Percentiles rank a stretch among this genome's conserved stretches.
These are phyloP conservation scores for Ypsolopha scabrella DNA, from an alignment of 2,888 invertebrate genomes.

Conservation along the genomic window DNA sequence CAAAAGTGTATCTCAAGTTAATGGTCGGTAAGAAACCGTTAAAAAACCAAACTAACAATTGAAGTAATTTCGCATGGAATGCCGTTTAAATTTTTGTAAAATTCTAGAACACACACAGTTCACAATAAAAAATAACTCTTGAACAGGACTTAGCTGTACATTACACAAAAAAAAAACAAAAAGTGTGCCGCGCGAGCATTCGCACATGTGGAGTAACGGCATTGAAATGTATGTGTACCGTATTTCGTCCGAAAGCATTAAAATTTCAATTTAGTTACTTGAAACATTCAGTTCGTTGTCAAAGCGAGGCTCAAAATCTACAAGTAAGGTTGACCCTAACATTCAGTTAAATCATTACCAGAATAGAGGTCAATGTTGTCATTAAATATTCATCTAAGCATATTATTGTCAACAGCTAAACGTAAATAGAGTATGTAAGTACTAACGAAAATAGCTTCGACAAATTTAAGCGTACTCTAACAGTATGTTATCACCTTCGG, in stretches of 20 bases:
- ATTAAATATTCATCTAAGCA: too few species aligned
- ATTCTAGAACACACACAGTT: not conserved
- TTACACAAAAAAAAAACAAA: slow-evolving; percentile 21
- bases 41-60: not conserved
- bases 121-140: not conserved
- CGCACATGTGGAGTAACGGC: slow-evolving; percentile 36
- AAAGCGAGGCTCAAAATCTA: too few species aligned
- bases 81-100: not conserved
- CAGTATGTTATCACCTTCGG: slow-evolving; percentile 59
- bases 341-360: too few species aligned
- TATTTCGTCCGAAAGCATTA: too few species aligned
- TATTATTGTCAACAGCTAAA: too few species aligned
- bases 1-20: not conserved
- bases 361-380: too few species aligned
- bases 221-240: slow-evolving; percentile 16
- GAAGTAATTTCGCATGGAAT: not conserved
- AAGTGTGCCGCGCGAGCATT: slow-evolving; percentile 20
- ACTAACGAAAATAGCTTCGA: slow-evolving; percentile 49
- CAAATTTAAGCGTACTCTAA: slow-evolving; percentile 44
- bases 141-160: slow-evolving; percentile 32
- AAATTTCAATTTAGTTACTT: too few species aligned
- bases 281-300: too few species aligned
- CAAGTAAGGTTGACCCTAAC: too few species aligned
- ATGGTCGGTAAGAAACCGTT: not conserved
- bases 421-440: not conserved